A percentile compares a stretch with the other conserved stretches of the same genome.
Conservation (phyloP, 2,888 invertebrate species). For the Tipula helvola region DNA sequence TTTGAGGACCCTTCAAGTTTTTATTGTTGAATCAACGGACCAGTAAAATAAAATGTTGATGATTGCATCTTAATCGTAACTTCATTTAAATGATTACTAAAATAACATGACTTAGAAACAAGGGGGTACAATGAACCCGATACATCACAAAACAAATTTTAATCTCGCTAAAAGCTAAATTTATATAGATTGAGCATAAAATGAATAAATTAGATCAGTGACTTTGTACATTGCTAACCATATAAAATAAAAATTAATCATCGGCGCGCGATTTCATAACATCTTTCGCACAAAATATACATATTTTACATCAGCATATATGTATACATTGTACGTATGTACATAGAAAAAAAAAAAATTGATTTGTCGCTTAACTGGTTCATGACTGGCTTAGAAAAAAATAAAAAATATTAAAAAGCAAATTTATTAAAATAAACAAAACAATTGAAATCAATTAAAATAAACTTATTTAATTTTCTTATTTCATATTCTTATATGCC, state of each 20-base stretch:
- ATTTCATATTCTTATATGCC: not conserved
- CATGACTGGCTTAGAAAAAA: not conserved
- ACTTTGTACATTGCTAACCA: not conserved
- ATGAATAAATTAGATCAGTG: not conserved
- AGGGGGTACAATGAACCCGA: not conserved
- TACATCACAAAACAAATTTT: not conserved
- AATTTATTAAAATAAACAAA: slow-evolving; percentile 4
- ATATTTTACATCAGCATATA: not conserved
- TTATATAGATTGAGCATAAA: not conserved
- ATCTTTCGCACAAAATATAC: not conserved
- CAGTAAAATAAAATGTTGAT: no score
- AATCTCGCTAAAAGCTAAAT: not conserved
- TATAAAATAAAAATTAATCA: not conserved
- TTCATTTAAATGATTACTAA: no score
- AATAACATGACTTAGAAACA: not conserved
- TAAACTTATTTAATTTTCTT: not conserved
- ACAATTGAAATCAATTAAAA: not conserved
- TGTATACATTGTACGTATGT: not conserved
- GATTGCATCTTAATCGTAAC: no score
- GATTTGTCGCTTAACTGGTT: slow-evolving; percentile 4
- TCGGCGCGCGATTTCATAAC: not conserved
- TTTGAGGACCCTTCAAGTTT: no score
- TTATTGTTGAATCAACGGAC: no score
- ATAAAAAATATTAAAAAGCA: not conserved
- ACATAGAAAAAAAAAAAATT: not conserved